Evolutionary conservation across 2,888 invertebrate species (phyloP).

Genomic region (Leptura quadrifasciata): DNA sequence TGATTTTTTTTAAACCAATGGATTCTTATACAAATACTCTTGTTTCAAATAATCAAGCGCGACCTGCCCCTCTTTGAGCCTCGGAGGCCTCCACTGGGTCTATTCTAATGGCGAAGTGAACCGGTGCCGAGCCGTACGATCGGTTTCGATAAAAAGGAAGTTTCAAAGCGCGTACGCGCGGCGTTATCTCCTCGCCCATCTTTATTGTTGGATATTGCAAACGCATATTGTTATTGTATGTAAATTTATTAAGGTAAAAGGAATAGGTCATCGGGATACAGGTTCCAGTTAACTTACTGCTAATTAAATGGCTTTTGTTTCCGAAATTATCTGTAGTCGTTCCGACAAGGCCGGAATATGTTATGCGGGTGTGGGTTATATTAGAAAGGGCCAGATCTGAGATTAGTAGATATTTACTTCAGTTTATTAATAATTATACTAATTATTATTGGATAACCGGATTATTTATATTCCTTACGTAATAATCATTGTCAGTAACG

Average conservation of each 20-base stretch:
- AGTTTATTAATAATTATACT: neutral
- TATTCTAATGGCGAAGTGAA: neutral
- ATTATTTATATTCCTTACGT: no score
- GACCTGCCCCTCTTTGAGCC: neutral
- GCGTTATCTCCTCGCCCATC: conserved; percentile 48
- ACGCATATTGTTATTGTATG: conserved; percentile 48
- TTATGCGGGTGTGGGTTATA: conserved; percentile 9
- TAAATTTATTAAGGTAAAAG: conserved; percentile 52
- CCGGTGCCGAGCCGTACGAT: conserved; percentile 14
- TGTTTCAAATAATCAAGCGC: neutral
- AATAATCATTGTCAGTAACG: no score
- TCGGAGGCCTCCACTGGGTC: conserved; percentile 5
- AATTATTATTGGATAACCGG: neutral
- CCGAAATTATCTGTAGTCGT: conserved; percentile 25
- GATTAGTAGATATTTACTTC: neutral
- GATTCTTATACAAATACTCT: no score
- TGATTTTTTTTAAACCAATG: no score
- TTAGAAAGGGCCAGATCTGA: neutral
- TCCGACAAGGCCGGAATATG: conserved; percentile 15
- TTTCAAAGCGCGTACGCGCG: conserved; percentile 33
- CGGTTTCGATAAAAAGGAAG: conserved; percentile 30
- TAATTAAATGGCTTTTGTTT: conserved; percentile 44
- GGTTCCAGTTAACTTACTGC: conserved; percentile 39
- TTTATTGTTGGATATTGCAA: conserved; percentile 48
- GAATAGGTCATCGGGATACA: conserved; percentile 40